A percentile compares a stretch with the other conserved stretches of the same genome.
Conservation (phyloP, 2,888 invertebrate genomes). For the Caenorhabditis sp. region DNA sequence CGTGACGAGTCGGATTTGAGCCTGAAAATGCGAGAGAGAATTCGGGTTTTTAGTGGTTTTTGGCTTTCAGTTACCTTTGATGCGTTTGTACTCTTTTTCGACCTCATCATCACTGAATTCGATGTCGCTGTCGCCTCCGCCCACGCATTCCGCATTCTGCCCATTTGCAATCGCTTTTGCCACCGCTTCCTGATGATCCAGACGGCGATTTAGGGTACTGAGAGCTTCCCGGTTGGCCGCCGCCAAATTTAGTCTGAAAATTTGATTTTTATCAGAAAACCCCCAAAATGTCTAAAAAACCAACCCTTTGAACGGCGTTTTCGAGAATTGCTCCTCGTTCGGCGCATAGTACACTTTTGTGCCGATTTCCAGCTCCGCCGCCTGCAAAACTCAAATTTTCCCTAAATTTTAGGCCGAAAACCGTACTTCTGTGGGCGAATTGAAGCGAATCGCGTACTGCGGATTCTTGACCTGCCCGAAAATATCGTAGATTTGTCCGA, state of each 20-base stretch:
- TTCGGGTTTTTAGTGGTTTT: no score
- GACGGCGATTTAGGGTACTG: conserved; percentile 13
- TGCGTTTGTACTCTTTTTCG: conserved; percentile 25
- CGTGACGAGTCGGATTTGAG: background rate
- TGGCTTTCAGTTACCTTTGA: background rate
- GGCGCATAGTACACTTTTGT: conserved; percentile 57
- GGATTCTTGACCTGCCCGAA: conserved; percentile 58
- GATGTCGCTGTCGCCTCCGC: conserved; percentile 31
- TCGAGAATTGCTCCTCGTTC: conserved; percentile 39
- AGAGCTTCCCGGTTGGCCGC: conserved; percentile 36
- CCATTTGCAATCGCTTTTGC: background rate
- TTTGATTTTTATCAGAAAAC: background rate
- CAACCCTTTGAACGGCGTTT: conserved; percentile 56
- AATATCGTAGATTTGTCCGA: conserved; percentile 55
- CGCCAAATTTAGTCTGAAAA: conserved; percentile 39
- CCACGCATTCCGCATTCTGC: background rate
- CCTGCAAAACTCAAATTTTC: conserved; percentile 26
- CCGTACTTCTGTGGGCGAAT: conserved; percentile 46
- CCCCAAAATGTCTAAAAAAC: background rate
- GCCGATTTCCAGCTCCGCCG: conserved; percentile 28
- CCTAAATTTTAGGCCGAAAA: background rate
- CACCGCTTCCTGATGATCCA: conserved; percentile 41
- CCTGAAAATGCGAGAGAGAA: no score
- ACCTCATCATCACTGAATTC: conserved; percentile 59
- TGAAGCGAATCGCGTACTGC: conserved; percentile 50